Percentiles rank a stretch among this genome's conserved stretches.
phyloP scores from a whole-genome alignment of 2,888 invertebrate genomes.

The Thereva nobilitata region DNA sequence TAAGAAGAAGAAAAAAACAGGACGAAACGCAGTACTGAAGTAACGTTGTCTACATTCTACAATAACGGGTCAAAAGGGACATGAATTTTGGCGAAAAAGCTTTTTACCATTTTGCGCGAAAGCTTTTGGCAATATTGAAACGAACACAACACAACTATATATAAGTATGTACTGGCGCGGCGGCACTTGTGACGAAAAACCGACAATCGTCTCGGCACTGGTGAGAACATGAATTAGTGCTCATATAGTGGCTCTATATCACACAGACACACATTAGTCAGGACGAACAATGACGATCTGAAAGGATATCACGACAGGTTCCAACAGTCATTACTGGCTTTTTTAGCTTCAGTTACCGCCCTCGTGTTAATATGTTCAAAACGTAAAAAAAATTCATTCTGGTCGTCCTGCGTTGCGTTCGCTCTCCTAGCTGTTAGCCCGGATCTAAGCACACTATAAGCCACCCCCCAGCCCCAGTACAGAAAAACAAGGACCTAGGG shows the following conservation, averaged over 20 bases:
- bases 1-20: conserved; percentile 2
- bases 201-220: conserved; percentile 13
- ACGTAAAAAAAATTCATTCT: not conserved
- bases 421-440: not conserved
- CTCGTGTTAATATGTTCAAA: conserved; percentile 34
- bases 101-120: conserved; percentile 17
- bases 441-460: conserved; percentile 1
- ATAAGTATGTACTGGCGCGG: no score
- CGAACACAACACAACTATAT: no score
- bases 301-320: conserved; percentile 19
- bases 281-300: conserved; percentile 20
- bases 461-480: no score
- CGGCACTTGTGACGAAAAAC: conserved; percentile 10
- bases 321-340: not conserved
- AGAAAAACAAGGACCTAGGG: no score
- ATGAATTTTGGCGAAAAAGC: conserved; percentile 1
- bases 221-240: conserved; percentile 27
- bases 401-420: not conserved
- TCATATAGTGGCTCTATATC: conserved; percentile 8
- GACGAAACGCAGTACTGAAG: conserved; percentile 17
- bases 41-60: conserved; percentile 18
- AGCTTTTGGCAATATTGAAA: not conserved
- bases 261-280: conserved; percentile 23
- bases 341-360: conserved; percentile 32
- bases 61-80: conserved; percentile 2